Evolutionary conservation across 1,140 invertebrate species (phyloP), one percentile per base, ranked within the genome.

Genomic region (Eriosoma lanigerum): DNA sequence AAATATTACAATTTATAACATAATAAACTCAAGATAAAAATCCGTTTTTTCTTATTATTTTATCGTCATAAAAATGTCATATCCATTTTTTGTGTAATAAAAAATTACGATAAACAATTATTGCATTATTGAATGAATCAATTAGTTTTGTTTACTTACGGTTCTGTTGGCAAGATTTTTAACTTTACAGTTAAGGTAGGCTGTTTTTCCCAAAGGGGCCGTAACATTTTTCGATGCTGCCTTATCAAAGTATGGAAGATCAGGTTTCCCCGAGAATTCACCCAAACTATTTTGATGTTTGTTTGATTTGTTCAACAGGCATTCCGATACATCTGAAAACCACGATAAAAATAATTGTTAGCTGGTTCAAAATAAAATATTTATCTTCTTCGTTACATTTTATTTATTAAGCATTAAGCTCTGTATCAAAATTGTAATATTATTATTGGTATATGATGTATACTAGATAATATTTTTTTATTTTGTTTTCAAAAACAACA

Each of bases 121-220:
- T n/a, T n/a, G n/a, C n/a, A n/a, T n/a, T n/a, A n/a, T n/a, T n/a
- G n/a, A n/a, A n/a, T n/a, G n/a, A n/a, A n/a, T n/a, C n/a, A n/a
- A n/a, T n/a, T n/a, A 38, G 3, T 13, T 26, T 48, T 26, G 21
- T 38, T 32, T 58, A 89, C 92, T 90, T 86, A 95, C 93, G 86
- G 94, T 94, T 88, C 93, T 93, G 86, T 95, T 94, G 80, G 92
- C 93, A 82, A 95, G 88, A 86, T 94, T 94, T 87, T 94, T 93
- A 54, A 95, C 92, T 81, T 91, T 88, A 85, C 94, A 95, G 84
- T 92, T 94, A 82, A 95, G 89, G 83, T 93, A 94, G 21, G 93
- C 93, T 26, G 93, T 94, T 84, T 94, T 93, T 78, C 93, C 93
- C 50, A 94, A 87, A 26, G 94, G 87, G 0, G 93, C 92, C 17